Base-by-base conservation (phyloP, 2,888 invertebrate species). In the Euclidia mi region DNA sequence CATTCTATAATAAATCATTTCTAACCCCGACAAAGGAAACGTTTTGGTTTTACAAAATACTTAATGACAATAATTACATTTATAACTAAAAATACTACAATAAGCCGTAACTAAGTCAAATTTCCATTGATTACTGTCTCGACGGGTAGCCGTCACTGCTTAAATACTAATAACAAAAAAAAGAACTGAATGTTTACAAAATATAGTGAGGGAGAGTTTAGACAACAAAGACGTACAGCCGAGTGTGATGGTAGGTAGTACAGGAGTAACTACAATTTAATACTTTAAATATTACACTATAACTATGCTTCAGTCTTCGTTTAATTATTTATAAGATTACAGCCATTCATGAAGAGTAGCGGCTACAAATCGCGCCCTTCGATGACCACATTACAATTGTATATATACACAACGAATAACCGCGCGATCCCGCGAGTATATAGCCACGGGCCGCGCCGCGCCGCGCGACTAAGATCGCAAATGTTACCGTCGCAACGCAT, bases 301-400 rank as follows among this genome's bases (percentile, higher is more conserved):
- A 91, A 84, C 92, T 93, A 93, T 88, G 82, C 92, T 88, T 94
- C 94, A 94, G 94, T 94, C 94, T 94, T 94, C 89, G 84, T 91
- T 92, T 91, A 88, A 88, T 92, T 91, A 92, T 90, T 89, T 85
- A 70, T 70, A 76, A 82, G 64, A 85, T 88, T 87, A 90, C 91
- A 90, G 90, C 88, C 88, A 88, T 84, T 82, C 82, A 82, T 83
- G 81, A 83, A 86, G 84, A 84, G 78, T 78, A 76, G 78, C 84
- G 81, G 82, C 82, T 80, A 80, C 72, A 69, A 69, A 67, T 71
- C 72, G 77, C 78, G 81, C 78, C 78, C 86, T 81, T 76, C 82
- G 77, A 84, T 85, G 85, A 86, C 81, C 82, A 81, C 78, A 76
- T 77, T 76, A 77, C 75, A 81, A 76, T 71, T 78, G 71, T 74